Percentiles rank a stretch among this genome's conserved stretches.
Conservation (phyloP, 2,888 invertebrate genomes). For the Syritta pipiens region DNA sequence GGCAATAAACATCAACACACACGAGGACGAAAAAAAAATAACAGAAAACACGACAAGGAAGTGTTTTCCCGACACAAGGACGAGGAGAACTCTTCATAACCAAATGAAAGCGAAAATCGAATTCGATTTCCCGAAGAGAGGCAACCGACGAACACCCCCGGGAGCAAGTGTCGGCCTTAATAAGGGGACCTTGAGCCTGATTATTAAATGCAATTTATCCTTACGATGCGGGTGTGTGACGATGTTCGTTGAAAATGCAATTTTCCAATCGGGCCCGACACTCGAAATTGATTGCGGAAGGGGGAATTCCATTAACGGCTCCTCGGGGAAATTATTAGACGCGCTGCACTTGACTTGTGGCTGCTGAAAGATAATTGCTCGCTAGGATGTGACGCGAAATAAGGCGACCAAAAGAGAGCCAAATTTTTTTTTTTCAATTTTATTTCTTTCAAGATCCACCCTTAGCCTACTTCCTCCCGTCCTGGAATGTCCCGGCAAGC, state of each 20-base stretch:
- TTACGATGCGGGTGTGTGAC: conserved; percentile 51
- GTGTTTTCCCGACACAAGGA: conserved; percentile 43
- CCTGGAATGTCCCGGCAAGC: conserved; percentile 75
- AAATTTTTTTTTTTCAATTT: conserved; percentile 12
- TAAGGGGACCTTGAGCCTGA: conserved; percentile 64
- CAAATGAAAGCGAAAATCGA: conserved; percentile 62
- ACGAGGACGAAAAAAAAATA: conserved; percentile 16
- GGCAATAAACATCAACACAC: conserved; percentile 43
- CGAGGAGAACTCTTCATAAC: conserved; percentile 39
- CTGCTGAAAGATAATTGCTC: too few relatives aligned
- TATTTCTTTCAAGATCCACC: not conserved
- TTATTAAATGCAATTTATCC: conserved; percentile 66
- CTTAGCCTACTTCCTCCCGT: conserved; percentile 43
- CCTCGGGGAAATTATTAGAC: conserved; percentile 62
- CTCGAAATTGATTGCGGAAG: conserved; percentile 55
- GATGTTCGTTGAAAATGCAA: conserved; percentile 45
- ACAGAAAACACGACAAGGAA: conserved; percentile 33
- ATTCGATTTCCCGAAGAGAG: conserved; percentile 54
- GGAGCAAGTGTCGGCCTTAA: conserved; percentile 58
- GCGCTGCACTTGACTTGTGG: conserved; percentile 19
- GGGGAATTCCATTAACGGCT: conserved; percentile 60
- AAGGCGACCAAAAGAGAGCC: too few relatives aligned
- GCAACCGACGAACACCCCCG: conserved; percentile 17
- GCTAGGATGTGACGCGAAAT: too few relatives aligned
- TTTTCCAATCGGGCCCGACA: conserved; percentile 65